A percentile compares a stretch with the other conserved stretches of the same genome.
phyloP scores from a whole-genome alignment of 2,888 invertebrate genomes.

The Tetramorium bicarinatum region DNA sequence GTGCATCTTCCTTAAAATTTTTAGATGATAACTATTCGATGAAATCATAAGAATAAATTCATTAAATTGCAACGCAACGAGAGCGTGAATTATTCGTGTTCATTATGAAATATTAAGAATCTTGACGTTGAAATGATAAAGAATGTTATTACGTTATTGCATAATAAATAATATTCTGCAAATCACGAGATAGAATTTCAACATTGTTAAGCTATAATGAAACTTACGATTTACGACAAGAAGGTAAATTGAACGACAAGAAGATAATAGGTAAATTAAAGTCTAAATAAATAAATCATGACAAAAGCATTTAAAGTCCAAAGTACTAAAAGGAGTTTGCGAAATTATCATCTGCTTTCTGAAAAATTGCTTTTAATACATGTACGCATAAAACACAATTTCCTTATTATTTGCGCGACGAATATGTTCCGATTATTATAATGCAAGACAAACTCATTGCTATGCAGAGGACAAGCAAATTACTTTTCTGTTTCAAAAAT shows the following conservation, averaged over 20 bases:
- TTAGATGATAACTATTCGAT: background rate
- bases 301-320: background rate
- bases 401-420: background rate
- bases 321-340: background rate
- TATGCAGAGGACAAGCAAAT: background rate
- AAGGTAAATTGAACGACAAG: background rate
- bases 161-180: slow-evolving; percentile 17
- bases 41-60: background rate
- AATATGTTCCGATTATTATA: background rate
- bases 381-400: background rate
- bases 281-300: background rate
- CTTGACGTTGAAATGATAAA: slow-evolving; percentile 11
- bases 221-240: background rate
- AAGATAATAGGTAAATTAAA: background rate
- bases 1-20: background rate
- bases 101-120: slow-evolving; percentile 4
- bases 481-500: background rate
- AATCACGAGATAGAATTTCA: background rate
- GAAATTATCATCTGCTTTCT: background rate
- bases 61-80: slow-evolving; percentile 4
- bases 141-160: slow-evolving; percentile 5
- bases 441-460: background rate
- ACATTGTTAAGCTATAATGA: background rate
- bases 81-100: slow-evolving; percentile 24
- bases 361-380: background rate